Base-by-base conservation (phyloP, 2,797 vertebrate species). In the Oryzias dopingdopingensis region DNA sequence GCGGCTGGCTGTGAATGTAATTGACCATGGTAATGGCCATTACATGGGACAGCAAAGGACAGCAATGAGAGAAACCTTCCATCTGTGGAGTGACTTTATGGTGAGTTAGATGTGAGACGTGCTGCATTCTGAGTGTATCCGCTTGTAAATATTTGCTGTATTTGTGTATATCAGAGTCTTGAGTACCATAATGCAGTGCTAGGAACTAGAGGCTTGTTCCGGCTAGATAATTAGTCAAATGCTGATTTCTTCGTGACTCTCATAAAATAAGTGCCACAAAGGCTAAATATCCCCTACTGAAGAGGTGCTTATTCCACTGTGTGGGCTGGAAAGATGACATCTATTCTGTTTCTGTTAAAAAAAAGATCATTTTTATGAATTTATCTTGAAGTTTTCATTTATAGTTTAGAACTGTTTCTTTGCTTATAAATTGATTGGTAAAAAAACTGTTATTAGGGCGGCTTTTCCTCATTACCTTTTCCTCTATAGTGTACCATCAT, bases 201-300 rank as follows among this genome's bases (percentile, higher is more conserved):
- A 45, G 54, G 64, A 80, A 66, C 67, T 45, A 37, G 57, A 76
- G 67, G 76, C 65, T 65, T 49, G 57, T 65, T 81, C 67, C 42
- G 70, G 58, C 67, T 71, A 51, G 79, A 78, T 86, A 88, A 89
- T 91, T 86, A 86, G 84, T 79, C 82, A 83, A 85, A 86, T 72
- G 70, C 82, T 81, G 80, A 87, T 79, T 88, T 83, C 59, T 78
- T 20, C 70, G 48, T 41, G 45, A 72, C 82, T 83, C 71, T 79
- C 74, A 58, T 73, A 80, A 77, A 76, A 82, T 55, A 77, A 41
- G 59, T 53, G 59, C 59, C 70, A 76, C 73, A 61, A 56, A 79
- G 81, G 81, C 74, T 81, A 86, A 84, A 82, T 82, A 83, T 77
- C 77, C 76, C 56, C 73, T 50, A 55, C 59, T 78, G 69, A 86